Conservation (phyloP, 2,797 vertebrate species). For the Naso thynnoides region DNA sequence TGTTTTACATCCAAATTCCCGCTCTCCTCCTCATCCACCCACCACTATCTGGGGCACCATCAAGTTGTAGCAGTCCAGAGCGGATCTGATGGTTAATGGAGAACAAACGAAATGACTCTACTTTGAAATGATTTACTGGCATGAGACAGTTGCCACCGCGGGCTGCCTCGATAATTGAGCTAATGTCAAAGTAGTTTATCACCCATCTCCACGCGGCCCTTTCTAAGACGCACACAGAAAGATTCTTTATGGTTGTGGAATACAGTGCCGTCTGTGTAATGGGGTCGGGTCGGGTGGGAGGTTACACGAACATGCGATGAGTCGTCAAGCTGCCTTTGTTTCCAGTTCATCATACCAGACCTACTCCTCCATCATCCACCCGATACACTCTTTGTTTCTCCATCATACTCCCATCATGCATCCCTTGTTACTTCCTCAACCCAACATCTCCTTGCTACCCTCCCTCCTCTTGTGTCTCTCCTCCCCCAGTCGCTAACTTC, state of each 20-base stretch:
- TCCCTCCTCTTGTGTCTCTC: neutral
- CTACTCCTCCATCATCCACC: conserved; percentile 13
- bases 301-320: conserved; percentile 32
- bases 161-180: conserved; percentile 60
- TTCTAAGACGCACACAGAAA: conserved; percentile 55
- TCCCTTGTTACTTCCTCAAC: conserved; percentile 38
- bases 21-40: conserved; percentile 44
- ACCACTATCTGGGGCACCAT: conserved; percentile 66
- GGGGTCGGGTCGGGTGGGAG: conserved; percentile 34
- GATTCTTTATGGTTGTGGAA: conserved; percentile 49
- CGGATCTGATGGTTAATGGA: conserved; percentile 57
- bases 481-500: conserved; percentile 11
- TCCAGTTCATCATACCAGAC: conserved; percentile 47
- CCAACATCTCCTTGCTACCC: neutral
- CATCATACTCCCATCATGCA: conserved; percentile 36
- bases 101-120: conserved; percentile 54
- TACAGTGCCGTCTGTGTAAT: conserved; percentile 16
- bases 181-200: conserved; percentile 68
- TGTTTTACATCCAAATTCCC: conserved; percentile 49
- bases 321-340: conserved; percentile 64
- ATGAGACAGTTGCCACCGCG: conserved; percentile 46
- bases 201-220: conserved; percentile 31
- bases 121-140: conserved; percentile 73
- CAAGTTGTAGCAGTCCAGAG: conserved; percentile 50
- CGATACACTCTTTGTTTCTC: conserved; percentile 41